phyloP scores from a whole-genome alignment of 64 coral and sea anemone genomes.

The Anthopleura sola region DNA sequence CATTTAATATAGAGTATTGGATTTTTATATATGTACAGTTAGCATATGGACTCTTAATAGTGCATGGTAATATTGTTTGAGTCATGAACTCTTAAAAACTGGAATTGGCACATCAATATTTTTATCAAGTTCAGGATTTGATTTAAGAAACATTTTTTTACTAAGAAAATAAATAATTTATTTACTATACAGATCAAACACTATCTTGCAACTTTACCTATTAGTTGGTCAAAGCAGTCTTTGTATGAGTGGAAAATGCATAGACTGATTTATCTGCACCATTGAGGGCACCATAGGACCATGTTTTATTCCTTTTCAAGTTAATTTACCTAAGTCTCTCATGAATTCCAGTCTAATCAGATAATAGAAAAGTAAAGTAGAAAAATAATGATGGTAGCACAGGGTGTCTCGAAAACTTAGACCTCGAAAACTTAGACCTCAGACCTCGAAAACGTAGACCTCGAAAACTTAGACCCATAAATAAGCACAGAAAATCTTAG shows the following conservation, averaged over 20 bases:
- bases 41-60: background rate
- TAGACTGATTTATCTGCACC: background rate
- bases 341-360: background rate
- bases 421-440: too few species aligned
- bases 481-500: too few species aligned
- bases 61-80: background rate
- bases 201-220: background rate
- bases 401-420: too few species aligned
- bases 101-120: background rate
- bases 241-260: background rate
- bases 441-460: too few species aligned
- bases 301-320: background rate
- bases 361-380: background rate
- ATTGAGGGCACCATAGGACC: background rate
- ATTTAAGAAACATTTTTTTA: background rate
- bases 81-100: background rate
- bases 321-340: conserved; percentile 1
- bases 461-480: too few species aligned
- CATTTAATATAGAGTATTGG: background rate
- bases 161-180: background rate
- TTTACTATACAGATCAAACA: background rate
- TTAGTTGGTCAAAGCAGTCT: background rate
- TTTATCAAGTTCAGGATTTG: background rate
- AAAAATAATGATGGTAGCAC: background rate
- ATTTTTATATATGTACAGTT: background rate